Conservation (phyloP, 2,888 invertebrate genomes). For the Ichneumoninae sp. region DNA sequence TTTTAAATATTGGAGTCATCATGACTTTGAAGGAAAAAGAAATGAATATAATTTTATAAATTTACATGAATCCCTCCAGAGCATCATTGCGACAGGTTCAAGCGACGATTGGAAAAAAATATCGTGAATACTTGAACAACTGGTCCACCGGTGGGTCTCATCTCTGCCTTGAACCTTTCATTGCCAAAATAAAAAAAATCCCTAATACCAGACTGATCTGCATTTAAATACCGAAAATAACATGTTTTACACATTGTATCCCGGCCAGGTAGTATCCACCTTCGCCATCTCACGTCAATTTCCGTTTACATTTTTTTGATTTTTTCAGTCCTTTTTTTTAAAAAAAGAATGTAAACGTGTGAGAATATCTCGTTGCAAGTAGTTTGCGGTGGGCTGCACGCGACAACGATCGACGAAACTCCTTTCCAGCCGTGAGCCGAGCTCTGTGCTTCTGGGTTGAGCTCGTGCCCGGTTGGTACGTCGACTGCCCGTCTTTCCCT, state of each 20-base stretch:
- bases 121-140: too few relatives aligned
- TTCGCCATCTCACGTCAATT: neutral
- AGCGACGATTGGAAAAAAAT: too few relatives aligned
- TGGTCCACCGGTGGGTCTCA: too few relatives aligned
- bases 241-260: constrained; percentile 7
- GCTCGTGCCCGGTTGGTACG: constrained; percentile 37
- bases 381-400: constrained; percentile 47
- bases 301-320: neutral
- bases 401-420: constrained; percentile 47
- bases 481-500: constrained; percentile 18
- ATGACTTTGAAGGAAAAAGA: neutral
- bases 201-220: constrained; percentile 35
- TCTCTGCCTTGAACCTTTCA: too few relatives aligned
- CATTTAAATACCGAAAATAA: constrained; percentile 46
- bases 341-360: constrained; percentile 34
- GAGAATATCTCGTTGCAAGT: constrained; percentile 35
- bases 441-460: constrained; percentile 32
- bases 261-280: neutral
- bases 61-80: neutral
- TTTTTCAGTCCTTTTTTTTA: constrained; percentile 4
- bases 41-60: neutral
- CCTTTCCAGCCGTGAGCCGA: neutral
- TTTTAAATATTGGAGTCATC: neutral
- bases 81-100: too few relatives aligned
- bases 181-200: neutral